phyloP scores from a whole-genome alignment of 2,113 vertebrate genomes.

The Pitta sordida region DNA sequence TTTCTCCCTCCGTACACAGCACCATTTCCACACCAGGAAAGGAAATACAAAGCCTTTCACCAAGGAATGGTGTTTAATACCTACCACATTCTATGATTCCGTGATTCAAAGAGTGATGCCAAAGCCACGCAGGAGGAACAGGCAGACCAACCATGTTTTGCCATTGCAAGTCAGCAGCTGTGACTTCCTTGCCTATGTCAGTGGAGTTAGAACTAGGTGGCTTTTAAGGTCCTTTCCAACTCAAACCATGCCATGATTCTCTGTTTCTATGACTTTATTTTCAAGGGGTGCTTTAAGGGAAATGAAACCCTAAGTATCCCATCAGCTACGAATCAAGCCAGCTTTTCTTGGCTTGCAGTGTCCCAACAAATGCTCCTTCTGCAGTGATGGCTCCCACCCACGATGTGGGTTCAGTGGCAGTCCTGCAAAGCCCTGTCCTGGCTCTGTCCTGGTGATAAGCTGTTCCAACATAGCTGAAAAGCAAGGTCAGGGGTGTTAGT shows the following conservation, averaged over 20 bases:
- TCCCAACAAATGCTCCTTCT: background rate
- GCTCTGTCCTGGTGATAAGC: background rate
- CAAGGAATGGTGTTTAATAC: fast-evolving
- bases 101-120: background rate
- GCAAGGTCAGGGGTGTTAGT: background rate
- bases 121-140: background rate
- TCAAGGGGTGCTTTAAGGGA: background rate
- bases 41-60: background rate
- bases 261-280: background rate
- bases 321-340: background rate
- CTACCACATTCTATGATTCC: background rate
- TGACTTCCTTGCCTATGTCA: background rate
- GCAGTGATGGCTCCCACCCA: fast-evolving
- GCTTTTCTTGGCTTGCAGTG: background rate
- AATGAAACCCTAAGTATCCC: background rate
- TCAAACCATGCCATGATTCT: background rate
- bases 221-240: background rate
- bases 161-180: background rate
- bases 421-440: background rate
- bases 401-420: background rate
- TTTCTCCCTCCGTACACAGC: background rate
- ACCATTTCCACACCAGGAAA: background rate
- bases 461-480: background rate
- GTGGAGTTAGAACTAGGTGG: background rate
- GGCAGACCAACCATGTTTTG: background rate